Evolutionary conservation across 2,888 invertebrate genomes (phyloP), one percentile per base, ranked within the genome.

Genomic region (Bombylius discolor): DNA sequence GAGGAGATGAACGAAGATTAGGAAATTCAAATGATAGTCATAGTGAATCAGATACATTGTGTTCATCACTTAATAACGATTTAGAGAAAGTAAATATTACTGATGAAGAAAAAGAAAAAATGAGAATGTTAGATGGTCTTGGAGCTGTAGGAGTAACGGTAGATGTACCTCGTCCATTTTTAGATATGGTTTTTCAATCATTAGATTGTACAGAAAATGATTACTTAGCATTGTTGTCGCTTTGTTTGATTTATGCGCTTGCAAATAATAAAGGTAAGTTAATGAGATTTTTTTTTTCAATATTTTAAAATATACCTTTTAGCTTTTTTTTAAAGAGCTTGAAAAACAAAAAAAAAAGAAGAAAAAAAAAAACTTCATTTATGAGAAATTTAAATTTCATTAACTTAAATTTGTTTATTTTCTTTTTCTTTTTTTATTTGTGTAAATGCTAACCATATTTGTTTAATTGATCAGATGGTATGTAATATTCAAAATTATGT

Each of bases 131-230:
- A 7, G 62, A 63, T 69, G 34, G 4, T 7, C 7, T 5, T 8
- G 34, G 8, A 36, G 68, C 53, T 59, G 57, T n/a, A 12, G n/a
- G n/a, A 5, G 42, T n/a, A 33, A 9, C 60, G 57, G 53, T 64
- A 9, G 65, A 66, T 23, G 49, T 67, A 55, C 62, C 66, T 52
- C 68, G 72, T 31, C 74, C 94, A 1, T 96, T 96, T 75, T 77
- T 97, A 62, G 90, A 94, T 71, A 89, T 92, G 6, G 84, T 97
- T 51, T 78, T 95, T 58, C 85, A 87, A 64, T 86, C 93, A 0
- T 77, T 98, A 62, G 89, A 91, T 67, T 92, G 93, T 69, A 79
- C 79, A 12, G 94, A 95, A 68, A 96, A 96, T 73, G 98, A 99
- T 77, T 97, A 98, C 70, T 83, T 89, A 49, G 87, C 96, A 7